Conservation (phyloP, 2,797 vertebrate genomes). For the Phalanger gymnotis region DNA sequence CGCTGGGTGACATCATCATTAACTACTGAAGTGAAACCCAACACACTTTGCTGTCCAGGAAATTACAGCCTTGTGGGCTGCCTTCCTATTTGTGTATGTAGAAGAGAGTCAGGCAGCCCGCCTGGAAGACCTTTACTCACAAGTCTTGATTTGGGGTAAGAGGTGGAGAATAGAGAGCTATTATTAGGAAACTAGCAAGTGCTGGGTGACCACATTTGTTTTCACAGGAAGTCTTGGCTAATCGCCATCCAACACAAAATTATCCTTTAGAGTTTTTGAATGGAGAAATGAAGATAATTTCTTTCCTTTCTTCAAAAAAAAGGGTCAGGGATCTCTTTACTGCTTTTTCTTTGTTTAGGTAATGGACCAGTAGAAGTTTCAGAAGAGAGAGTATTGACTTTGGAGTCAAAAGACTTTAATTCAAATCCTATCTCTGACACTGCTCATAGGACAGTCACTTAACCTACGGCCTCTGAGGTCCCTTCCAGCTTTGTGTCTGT, state of each 20-base stretch:
- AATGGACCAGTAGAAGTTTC: not conserved
- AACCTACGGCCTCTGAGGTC: not conserved
- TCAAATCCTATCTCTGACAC: not conserved
- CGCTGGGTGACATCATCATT: constrained; percentile 75
- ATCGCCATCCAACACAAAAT: not conserved
- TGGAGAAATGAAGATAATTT: not conserved
- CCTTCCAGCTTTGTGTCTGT: not conserved
- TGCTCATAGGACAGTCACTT: not conserved
- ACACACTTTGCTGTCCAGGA: constrained; percentile 77
- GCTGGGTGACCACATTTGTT: constrained; percentile 12
- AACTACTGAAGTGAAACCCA: constrained; percentile 74
- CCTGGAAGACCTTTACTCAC: not conserved
- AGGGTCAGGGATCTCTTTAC: not conserved
- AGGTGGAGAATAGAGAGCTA: constrained; percentile 49
- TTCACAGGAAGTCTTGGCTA: constrained; percentile 59
- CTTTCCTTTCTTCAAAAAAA: not conserved
- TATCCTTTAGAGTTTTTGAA: not conserved
- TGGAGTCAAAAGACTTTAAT: not conserved
- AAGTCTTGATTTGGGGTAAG: constrained; percentile 60
- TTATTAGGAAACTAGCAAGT: constrained; percentile 65
- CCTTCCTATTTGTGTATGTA: constrained; percentile 77
- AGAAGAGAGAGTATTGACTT: not conserved
- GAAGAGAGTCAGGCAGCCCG: not conserved
- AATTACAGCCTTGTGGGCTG: constrained; percentile 71
- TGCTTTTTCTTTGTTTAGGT: not conserved